Evolutionary conservation across 2,888 invertebrate species (phyloP), one percentile per base, ranked within the genome.

Genomic region (Apamea sordens): DNA sequence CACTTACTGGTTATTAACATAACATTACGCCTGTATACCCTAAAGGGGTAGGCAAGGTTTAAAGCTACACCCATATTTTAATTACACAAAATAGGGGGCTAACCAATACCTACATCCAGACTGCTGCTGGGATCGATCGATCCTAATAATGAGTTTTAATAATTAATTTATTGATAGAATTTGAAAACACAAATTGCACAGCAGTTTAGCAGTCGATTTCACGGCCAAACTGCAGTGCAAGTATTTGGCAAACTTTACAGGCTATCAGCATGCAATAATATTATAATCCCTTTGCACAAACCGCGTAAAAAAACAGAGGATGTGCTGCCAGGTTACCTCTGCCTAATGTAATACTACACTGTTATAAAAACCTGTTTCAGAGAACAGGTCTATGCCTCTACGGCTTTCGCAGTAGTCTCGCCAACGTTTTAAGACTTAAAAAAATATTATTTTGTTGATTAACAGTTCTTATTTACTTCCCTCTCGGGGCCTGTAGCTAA

Each of bases 321-420:
- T 71, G 53, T 61, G 32, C 83, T 41, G 50, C 73, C 53, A 65
- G 28, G 44, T 77, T 70, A 36, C 50, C 28, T 70, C 28, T 68
- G 73, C 70, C 76, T 73, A 63, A 41, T 72, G 79, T 85, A 85
- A 87, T 64, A 61, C 73, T 78, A 85, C 71, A 78, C 78, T 67
- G 73, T 68, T 67, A 63, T 73, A 70, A 85, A 76, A 87, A 81
- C 81, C 70, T 72, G 85, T 81, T 86, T 75, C 63, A 2, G n/a
- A 76, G 67, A 85, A 86, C 85, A 72, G 79, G 87, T 83, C 59
- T 73, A 82, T 47, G 67, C 50, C 18, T 56, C 61, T 41, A 32
- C 41, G 74, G 47, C 28, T 75, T 75, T 75, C 69, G 68, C 77
- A 50, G 86, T 44, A 74, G 50, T 50, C 41, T 32, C 47, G 53